These are phyloP conservation scores for Agrilus planipennis DNA, from an alignment of 1,140 invertebrate genomes.

Conservation along the genomic window DNA sequence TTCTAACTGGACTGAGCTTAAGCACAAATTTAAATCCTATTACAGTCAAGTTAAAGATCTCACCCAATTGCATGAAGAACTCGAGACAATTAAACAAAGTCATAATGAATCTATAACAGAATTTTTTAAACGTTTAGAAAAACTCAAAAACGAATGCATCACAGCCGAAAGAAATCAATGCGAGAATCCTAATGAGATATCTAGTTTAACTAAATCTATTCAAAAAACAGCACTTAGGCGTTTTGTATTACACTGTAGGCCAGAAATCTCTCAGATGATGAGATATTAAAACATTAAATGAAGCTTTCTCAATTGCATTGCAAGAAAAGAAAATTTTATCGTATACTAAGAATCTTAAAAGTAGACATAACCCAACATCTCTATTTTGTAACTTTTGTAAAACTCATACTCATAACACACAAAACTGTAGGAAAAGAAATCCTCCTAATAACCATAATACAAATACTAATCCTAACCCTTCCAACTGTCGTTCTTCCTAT, in stretches of 20 bases:
- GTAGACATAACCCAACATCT: background rate
- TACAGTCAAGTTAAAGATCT: constrained; percentile 4
- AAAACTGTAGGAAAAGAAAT: constrained; percentile 1
- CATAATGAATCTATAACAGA: constrained; percentile 2
- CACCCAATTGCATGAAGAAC: constrained; percentile 1
- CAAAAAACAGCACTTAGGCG: constrained; percentile 3
- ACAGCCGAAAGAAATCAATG: constrained; percentile 5
- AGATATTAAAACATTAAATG: background rate
- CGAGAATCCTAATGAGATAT: constrained; percentile 1
- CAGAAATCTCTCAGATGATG: constrained; percentile 3
- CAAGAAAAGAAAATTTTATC: constrained; percentile 2
- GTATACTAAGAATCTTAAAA: background rate
- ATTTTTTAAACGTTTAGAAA: constrained; percentile 8
- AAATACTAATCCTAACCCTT: background rate
- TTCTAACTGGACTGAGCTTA: background rate
- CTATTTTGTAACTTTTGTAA: background rate
- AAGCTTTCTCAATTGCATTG: constrained; percentile 4
- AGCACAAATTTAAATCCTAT: constrained; percentile 5
- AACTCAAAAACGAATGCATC: constrained; percentile 8
- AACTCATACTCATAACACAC: background rate
- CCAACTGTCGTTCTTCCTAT: background rate
- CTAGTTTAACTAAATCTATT: constrained; percentile 2
- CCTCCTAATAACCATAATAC: background rate
- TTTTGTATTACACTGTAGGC: background rate
- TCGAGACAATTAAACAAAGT: constrained; percentile 7